Base-by-base conservation (phyloP, 2,888 invertebrate genomes). In the Nomada lathburiana region DNA sequence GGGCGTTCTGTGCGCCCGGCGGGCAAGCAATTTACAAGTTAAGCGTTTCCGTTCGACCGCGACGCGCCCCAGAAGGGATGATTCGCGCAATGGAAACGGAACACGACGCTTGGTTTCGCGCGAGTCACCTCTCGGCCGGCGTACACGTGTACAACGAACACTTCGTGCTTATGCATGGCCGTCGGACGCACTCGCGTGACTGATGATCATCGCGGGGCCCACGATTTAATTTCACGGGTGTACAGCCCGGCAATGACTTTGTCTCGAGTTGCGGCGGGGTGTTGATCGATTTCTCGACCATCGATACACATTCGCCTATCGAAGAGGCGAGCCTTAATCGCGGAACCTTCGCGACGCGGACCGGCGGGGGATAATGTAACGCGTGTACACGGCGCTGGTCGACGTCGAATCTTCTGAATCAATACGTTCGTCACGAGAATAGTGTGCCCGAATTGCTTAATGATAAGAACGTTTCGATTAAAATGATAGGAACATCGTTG, bases 41-140 rank as follows among this genome's bases (percentile, higher is more conserved):
- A 86, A 89, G 82, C 88, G 84, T 86, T 87, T 84, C 82, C 82
- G 83, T 68, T 76, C 87, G 80, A 69, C 29, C 29, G 82, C 78
- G 78, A 69, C 44, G 62, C 60, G 73, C 83, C 79, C 72, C 80
- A 82, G 77, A 81, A 83, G 81, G 84, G 86, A 89, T 90, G 90
- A 91, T 91, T 91, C 89, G 91, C 90, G 90, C 88, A 88, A 89
- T 85, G 88, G 89, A 89, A 91, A 83, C 86, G 89, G 86, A 86
- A 90, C 81, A 73, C 83, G 84, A 76, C 76, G 79, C 69, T 68
- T 53, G 72, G 70, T 83, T 86, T 87, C 84, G 83, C 75, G 82
- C 85, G 76, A 90, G 87, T 87, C 89, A 82, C 80, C 80, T 47
- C 52, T 50, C 65, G 65, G n/a, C 68, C 68, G n/a, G 53, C 13